A percentile compares a stretch with the other conserved stretches of the same genome.
Conservation (phyloP, 2,113 vertebrate species). For the Sardina pilchardus region DNA sequence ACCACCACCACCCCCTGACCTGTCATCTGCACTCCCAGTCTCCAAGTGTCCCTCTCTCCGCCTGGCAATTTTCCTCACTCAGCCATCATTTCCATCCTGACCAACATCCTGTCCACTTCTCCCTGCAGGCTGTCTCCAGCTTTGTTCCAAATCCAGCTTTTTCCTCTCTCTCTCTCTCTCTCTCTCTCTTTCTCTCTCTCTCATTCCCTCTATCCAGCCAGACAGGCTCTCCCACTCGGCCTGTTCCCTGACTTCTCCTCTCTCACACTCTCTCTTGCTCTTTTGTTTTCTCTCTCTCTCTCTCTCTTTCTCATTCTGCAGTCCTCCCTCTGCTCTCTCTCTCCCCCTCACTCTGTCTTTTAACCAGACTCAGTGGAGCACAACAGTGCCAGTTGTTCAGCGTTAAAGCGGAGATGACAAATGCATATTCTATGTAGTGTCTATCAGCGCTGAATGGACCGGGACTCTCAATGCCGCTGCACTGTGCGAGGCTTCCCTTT, state of each 20-base stretch:
- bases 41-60: background rate
- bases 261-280: background rate
- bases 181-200: too few relatives aligned
- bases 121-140: background rate
- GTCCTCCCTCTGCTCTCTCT: background rate
- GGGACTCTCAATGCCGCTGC: background rate
- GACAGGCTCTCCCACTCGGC: background rate
- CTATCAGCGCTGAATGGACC: background rate
- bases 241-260: background rate
- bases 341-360: background rate
- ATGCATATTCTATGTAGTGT: constrained; percentile 11
- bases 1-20: background rate
- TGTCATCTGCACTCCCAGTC: background rate
- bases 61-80: background rate
- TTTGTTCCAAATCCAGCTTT: background rate
- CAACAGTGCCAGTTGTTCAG: background rate
- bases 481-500: background rate
- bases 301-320: background rate
- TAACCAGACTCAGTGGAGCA: background rate
- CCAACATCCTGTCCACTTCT: background rate
- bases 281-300: background rate
- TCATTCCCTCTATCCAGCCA: background rate
- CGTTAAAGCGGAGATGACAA: background rate
- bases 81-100: background rate
- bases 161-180: too few relatives aligned